Conservation (phyloP, 2,797 vertebrate genomes). For the Scomberomorus guttatus region DNA sequence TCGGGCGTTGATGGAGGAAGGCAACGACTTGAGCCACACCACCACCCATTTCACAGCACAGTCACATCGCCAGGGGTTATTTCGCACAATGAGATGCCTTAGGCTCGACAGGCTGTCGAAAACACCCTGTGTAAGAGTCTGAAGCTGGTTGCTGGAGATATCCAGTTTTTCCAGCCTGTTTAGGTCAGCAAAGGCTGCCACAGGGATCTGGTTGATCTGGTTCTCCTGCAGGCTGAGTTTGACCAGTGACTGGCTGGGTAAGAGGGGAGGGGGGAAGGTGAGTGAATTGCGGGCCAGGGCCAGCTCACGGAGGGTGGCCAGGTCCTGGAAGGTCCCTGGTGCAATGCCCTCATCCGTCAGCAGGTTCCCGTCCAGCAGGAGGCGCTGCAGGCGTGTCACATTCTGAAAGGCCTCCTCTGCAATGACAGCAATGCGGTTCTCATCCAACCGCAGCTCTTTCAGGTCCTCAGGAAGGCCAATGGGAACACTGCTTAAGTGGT, state of each 20-base stretch:
- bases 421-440: constrained; percentile 96
- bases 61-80: constrained; percentile 97
- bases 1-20: constrained; percentile 91
- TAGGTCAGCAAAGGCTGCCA: constrained; percentile 91
- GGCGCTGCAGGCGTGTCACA: constrained; percentile 93
- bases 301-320: constrained; percentile 93
- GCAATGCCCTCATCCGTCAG: constrained; percentile 95
- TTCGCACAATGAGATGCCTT: constrained; percentile 92
- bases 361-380: constrained; percentile 96
- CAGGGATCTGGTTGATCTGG: constrained; percentile 94
- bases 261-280: constrained; percentile 91
- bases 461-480: constrained; percentile 94
- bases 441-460: constrained; percentile 95
- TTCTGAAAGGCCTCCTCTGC: constrained; percentile 96
- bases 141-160: constrained; percentile 95
- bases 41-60: constrained; percentile 97
- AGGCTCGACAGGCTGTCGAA: constrained; percentile 92
- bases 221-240: constrained; percentile 97
- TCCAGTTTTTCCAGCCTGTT: constrained; percentile 93
- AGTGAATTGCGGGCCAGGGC: constrained; percentile 95
- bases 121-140: constrained; percentile 91
- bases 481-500: constrained; percentile 97
- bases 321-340: constrained; percentile 93
- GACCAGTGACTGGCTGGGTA: constrained; percentile 91
- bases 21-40: constrained; percentile 94